Percentiles rank a stretch among this genome's conserved stretches.
Evolutionary conservation across 2,113 vertebrate genomes (phyloP).

Genomic region (Petrocephalus zakoni): DNA sequence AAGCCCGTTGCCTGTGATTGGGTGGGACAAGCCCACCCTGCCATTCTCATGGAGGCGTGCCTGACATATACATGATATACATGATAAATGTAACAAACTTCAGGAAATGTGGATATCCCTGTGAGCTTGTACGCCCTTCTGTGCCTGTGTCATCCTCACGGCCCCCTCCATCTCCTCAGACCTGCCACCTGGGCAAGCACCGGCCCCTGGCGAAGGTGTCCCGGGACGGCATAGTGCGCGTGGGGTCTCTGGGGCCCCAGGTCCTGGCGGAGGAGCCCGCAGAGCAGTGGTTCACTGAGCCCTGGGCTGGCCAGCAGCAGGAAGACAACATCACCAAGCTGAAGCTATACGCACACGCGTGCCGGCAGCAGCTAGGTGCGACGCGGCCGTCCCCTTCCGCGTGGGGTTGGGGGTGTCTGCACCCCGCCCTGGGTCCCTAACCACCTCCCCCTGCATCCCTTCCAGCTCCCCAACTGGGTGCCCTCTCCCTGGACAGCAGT

Average conservation of each 20-base stretch:
- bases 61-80: background rate
- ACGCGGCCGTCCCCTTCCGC: background rate
- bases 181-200: conserved; percentile 91
- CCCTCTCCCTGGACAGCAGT: conserved; percentile 80
- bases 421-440: background rate
- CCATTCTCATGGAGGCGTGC: background rate
- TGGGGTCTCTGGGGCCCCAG: conserved; percentile 67
- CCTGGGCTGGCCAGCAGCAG: conserved; percentile 79
- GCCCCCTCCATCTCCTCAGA: conserved; percentile 55
- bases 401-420: too few species aligned
- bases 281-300: conserved; percentile 81
- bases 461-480: conserved; percentile 85
- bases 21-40: background rate
- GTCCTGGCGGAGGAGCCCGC: conserved; percentile 74
- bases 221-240: conserved; percentile 81
- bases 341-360: conserved; percentile 86
- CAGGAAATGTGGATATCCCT: background rate
- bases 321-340: conserved; percentile 88
- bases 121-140: background rate
- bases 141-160: background rate
- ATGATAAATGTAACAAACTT: background rate
- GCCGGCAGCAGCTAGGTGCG: conserved; percentile 86
- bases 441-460: conserved; percentile 3
- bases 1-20: background rate
- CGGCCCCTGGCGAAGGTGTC: conserved; percentile 88